Conservation (phyloP, 2,888 invertebrate genomes). For the Sclerodermus sp. region DNA sequence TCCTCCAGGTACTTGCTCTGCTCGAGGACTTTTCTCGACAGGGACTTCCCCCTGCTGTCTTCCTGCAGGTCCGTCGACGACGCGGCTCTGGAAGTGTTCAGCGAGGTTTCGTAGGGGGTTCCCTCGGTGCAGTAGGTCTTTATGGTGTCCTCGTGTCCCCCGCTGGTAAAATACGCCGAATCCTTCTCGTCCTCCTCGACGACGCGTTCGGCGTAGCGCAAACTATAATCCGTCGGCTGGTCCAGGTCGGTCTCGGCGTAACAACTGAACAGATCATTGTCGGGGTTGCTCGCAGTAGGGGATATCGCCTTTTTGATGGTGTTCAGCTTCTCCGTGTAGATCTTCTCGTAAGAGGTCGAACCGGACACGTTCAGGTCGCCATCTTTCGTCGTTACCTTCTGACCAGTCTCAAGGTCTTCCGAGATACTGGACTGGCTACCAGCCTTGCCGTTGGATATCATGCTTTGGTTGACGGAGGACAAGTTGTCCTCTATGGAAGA, state of each 20-base stretch:
- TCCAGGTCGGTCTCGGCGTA: constrained; percentile 49
- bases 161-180: constrained; percentile 38
- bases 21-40: constrained; percentile 16
- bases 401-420: constrained; percentile 20
- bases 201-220: constrained; percentile 82
- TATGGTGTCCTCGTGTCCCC: constrained; percentile 72
- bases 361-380: no score
- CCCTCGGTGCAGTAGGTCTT: constrained; percentile 91
- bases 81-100: constrained; percentile 78
- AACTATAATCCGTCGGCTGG: constrained; percentile 86
- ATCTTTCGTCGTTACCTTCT: no score
- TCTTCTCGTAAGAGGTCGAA: constrained; percentile 4
- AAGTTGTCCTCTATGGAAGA: constrained; percentile 44
- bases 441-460: constrained; percentile 18
- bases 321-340: constrained; percentile 22
- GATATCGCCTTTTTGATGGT: constrained; percentile 28
- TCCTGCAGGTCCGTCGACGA: constrained; percentile 82
- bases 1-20: constrained; percentile 8
- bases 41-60: constrained; percentile 31
- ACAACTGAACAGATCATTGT: constrained; percentile 37
- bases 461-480: constrained; percentile 21
- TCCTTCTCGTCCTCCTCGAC: constrained; percentile 62
- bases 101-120: constrained; percentile 72
- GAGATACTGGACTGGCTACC: constrained; percentile 29
- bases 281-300: constrained; percentile 25